Evolutionary conservation across 2,888 invertebrate species (phyloP).

Genomic region (Apamea crenata): DNA sequence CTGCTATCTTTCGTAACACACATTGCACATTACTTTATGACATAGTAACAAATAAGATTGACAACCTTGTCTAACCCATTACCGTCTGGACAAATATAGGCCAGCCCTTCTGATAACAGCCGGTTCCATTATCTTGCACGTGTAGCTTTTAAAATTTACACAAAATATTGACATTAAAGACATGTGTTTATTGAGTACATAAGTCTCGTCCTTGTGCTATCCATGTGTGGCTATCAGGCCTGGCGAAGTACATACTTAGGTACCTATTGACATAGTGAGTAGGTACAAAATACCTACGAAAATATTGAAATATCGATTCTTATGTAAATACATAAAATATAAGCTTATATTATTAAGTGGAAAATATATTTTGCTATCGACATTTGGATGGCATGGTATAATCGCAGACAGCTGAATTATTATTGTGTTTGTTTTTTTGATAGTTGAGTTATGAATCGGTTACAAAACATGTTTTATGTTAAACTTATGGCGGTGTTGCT

Average conservation of each 20-base stretch:
- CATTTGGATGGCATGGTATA: conserved; percentile 41
- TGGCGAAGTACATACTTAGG: background rate
- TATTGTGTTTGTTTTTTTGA: conserved; percentile 40
- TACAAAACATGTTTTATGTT: conserved; percentile 25
- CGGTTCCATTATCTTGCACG: conserved; percentile 43
- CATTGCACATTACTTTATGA: conserved; percentile 19
- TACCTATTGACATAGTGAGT: conserved; percentile 15
- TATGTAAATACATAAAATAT: conserved; percentile 33
- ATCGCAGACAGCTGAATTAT: conserved; percentile 50
- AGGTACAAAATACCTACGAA: conserved; percentile 16
- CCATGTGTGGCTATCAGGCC: background rate
- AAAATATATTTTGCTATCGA: conserved; percentile 44
- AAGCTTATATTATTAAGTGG: conserved; percentile 20
- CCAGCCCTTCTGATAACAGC: conserved; percentile 37
- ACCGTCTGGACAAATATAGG: conserved; percentile 40
- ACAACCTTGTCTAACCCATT: conserved; percentile 28
- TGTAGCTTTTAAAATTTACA: conserved; percentile 34
- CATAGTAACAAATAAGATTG: conserved; percentile 32
- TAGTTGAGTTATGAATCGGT: conserved; percentile 10
- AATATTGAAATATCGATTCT: conserved; percentile 15
- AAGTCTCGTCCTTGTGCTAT: conserved; percentile 41
- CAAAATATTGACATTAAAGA: conserved; percentile 53
- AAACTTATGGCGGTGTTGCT: conserved; percentile 22
- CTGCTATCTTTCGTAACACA: conserved; percentile 5
- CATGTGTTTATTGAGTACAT: conserved; percentile 41